phyloP scores from a whole-genome alignment of 2,888 invertebrate genomes.

The Ceratothoa steindachneri region DNA sequence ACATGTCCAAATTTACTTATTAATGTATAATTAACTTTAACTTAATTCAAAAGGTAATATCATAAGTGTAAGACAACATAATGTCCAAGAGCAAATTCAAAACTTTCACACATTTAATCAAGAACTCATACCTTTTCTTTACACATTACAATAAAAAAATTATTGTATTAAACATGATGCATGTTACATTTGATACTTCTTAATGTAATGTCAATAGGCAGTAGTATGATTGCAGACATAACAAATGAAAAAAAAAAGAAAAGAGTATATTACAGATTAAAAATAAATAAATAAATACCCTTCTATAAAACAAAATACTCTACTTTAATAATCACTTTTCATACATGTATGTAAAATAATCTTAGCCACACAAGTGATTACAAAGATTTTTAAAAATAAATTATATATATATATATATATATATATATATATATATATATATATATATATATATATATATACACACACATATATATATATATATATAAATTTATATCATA shows the following conservation, averaged over 20 bases:
- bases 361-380: background rate
- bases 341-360: background rate
- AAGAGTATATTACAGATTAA: background rate
- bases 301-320: background rate
- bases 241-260: background rate
- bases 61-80: no score
- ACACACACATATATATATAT: background rate
- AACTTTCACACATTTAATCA: no score
- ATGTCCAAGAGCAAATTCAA: no score
- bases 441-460: conserved; percentile 4
- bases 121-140: no score
- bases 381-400: background rate
- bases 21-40: no score
- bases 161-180: background rate
- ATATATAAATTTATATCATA: background rate
- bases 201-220: background rate
- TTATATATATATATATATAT: conserved; percentile 10
- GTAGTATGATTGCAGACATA: no score
- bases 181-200: background rate
- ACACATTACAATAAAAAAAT: background rate
- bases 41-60: no score
- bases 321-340: background rate
- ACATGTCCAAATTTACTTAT: no score
- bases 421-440: conserved; percentile 12
- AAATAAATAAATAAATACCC: background rate